Conservation (phyloP, 2,888 invertebrate species). For the Notodonta ziczac region DNA sequence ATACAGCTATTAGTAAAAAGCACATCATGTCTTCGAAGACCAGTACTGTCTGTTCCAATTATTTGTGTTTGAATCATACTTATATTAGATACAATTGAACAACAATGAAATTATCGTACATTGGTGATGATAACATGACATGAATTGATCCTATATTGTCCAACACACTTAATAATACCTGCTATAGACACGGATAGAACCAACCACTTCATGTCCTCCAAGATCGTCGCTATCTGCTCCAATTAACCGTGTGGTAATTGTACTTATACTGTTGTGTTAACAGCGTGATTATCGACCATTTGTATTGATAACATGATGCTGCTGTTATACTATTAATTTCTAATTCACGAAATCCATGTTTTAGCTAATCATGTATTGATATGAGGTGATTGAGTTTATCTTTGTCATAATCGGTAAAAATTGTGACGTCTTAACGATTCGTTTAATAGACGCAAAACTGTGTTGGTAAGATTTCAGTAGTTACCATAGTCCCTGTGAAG, state of each 20-base stretch:
- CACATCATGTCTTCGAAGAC: conserved; percentile 45
- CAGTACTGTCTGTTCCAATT: conserved; percentile 11
- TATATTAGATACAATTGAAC: neutral
- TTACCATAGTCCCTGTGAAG: too few species aligned
- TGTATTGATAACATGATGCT: conserved; percentile 10
- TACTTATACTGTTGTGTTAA: conserved; percentile 19
- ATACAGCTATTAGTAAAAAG: conserved; percentile 45
- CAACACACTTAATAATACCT: neutral
- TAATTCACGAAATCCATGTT: neutral
- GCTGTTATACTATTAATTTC: neutral
- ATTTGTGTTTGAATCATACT: neutral
- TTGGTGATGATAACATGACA: neutral
- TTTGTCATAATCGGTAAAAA: too few species aligned
- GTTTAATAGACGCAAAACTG: too few species aligned
- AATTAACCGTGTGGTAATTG: conserved; percentile 14
- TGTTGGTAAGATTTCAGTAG: too few species aligned
- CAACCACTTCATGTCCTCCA: conserved; percentile 7
- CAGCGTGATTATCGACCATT: conserved; percentile 12
- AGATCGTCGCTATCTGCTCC: conserved; percentile 22
- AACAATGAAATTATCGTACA: neutral
- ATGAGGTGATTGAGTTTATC: too few species aligned
- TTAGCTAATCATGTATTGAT: neutral
- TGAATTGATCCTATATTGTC: neutral
- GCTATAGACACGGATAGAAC: neutral
- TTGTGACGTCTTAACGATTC: too few species aligned